These are phyloP conservation scores for Enteromius afrohamiltoni DNA, from an alignment of 2,797 vertebrate genomes.

Conservation along the genomic window DNA sequence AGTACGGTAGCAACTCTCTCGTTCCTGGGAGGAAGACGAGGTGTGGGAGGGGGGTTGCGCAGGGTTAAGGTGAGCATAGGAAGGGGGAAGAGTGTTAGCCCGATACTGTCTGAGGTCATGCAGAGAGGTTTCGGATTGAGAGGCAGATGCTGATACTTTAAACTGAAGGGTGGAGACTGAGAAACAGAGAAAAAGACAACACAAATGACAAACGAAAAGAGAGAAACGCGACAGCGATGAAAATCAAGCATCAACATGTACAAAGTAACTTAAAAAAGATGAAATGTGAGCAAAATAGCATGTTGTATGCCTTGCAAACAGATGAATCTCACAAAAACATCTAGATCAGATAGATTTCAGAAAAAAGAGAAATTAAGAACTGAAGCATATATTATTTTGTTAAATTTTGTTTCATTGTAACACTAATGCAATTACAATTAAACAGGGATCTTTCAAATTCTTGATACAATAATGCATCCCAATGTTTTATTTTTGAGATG, in stretches of 20 bases:
- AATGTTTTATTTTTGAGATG: not conserved
- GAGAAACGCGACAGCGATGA: slow-evolving; percentile 64
- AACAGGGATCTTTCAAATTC: not conserved
- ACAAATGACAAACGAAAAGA: slow-evolving; percentile 61
- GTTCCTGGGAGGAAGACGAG: slow-evolving; percentile 75
- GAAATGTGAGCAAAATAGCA: slow-evolving; percentile 50
- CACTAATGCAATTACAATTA: not conserved
- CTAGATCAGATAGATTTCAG: not conserved
- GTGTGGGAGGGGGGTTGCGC: slow-evolving; percentile 69
- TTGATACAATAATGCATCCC: not conserved
- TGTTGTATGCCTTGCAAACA: not conserved
- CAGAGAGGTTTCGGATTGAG: slow-evolving; percentile 80
- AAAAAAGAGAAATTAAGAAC: not conserved
- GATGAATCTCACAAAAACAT: slow-evolving; percentile 31
- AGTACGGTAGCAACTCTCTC: slow-evolving; percentile 60
- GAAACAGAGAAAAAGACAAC: slow-evolving; percentile 66
- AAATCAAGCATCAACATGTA: slow-evolving; percentile 56
- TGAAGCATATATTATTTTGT: slow-evolving; percentile 45
- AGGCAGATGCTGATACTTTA: slow-evolving; percentile 80
- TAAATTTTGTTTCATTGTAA: slow-evolving; percentile 5
- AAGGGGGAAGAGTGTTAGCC: slow-evolving; percentile 78
- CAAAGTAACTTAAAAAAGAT: slow-evolving; percentile 59
- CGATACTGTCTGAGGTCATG: slow-evolving; percentile 81
- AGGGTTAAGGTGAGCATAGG: slow-evolving; percentile 79
- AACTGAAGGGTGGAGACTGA: slow-evolving; percentile 87